phyloP scores from a whole-genome alignment of 2,113 vertebrate genomes.

The Periophthalmodon schlosseri region DNA sequence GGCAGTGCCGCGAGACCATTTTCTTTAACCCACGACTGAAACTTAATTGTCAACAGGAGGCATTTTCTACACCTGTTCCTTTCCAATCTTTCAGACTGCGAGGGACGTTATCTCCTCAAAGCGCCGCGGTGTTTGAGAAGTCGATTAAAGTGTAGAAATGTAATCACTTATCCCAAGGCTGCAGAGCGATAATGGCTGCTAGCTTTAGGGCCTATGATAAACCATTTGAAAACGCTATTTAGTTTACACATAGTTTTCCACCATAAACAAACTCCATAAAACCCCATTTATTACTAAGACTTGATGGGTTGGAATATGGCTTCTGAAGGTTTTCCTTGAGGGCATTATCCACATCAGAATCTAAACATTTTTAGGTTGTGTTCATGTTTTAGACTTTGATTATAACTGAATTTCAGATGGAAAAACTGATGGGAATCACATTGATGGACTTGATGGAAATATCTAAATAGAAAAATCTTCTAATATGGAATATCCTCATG shows the following conservation, averaged over 20 bases:
- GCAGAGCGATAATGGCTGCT: neutral
- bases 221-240: neutral
- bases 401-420: too few relatives aligned
- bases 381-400: too few relatives aligned
- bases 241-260: neutral
- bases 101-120: constrained; percentile 10
- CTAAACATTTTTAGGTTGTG: neutral
- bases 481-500: too few relatives aligned
- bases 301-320: neutral
- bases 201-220: neutral
- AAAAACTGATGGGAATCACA: too few relatives aligned
- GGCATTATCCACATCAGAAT: neutral
- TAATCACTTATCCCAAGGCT: neutral
- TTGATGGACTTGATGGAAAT: too few relatives aligned
- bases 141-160: constrained; percentile 6
- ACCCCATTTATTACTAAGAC: neutral
- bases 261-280: neutral
- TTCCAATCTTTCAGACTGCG: constrained; percentile 2
- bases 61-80: constrained; percentile 14
- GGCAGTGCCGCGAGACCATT: neutral
- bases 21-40: neutral
- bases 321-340: neutral
- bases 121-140: neutral
- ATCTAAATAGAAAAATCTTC: too few relatives aligned
- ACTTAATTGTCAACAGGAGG: constrained; percentile 1